Conservation (phyloP, 1,140 invertebrate species). For the Solenopsis fugax region DNA sequence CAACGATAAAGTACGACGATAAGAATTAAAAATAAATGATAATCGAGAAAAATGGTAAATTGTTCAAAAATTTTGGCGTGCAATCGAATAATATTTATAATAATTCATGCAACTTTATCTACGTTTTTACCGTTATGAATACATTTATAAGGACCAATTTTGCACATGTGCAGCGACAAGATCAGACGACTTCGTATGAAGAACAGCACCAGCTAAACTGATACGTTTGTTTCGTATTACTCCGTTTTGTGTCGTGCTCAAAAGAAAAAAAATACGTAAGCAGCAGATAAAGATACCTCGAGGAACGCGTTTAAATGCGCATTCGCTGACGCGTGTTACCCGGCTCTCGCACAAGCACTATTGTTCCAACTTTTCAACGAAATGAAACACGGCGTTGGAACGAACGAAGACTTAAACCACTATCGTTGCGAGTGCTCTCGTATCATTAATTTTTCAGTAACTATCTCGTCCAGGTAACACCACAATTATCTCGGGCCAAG, state of each 20-base stretch:
- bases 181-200: not conserved
- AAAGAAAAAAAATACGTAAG: slow-evolving; percentile 4
- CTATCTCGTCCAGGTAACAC: slow-evolving; percentile 15
- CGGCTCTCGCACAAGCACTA: slow-evolving; percentile 3
- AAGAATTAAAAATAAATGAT: slow-evolving; percentile 37
- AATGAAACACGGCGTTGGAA: slow-evolving; percentile 21
- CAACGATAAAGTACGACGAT: slow-evolving; percentile 3
- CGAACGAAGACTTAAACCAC: not conserved
- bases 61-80: not conserved
- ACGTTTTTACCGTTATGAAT: not conserved
- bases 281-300: slow-evolving; percentile 29
- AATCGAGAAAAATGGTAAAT: not conserved
- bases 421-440: not conserved
- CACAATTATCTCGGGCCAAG: not conserved
- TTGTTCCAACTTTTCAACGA: slow-evolving; percentile 30
- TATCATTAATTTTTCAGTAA: slow-evolving; percentile 13
- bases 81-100: not conserved
- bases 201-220: not conserved
- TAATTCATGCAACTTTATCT: not conserved
- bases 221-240: not conserved
- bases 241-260: not conserved
- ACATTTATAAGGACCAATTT: not conserved
- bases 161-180: not conserved
- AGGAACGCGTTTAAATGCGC: slow-evolving; percentile 6
- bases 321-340: not conserved